Evolutionary conservation across 2,888 invertebrate genomes (phyloP), one percentile per base, ranked within the genome.

Genomic region (Hypomecis punctinalis): DNA sequence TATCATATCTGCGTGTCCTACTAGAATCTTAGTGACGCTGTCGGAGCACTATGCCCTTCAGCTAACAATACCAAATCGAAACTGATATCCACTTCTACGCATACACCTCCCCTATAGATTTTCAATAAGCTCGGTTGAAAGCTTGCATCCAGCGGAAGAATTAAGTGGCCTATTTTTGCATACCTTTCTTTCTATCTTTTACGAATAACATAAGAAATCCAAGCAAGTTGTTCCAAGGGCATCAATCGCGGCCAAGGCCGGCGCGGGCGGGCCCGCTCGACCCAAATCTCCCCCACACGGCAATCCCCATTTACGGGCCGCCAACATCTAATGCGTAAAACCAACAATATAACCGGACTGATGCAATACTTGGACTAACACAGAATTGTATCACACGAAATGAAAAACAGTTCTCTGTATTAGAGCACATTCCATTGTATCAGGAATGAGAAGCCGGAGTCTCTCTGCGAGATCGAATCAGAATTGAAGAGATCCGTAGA

Each of bases 251-350:
- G 60, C 13, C 64, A 52, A 52, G 65, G 55, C 23, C 40, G 48
- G 58, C 45, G 51, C 37, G 47, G 63, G 23, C 57, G 42, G 9
- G 56, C 55, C 60, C 59, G 45, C 13, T 10, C 52, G 56, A 61
- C 60, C 65, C 45, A 51, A 33, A 61, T 61, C 56, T 43, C 37
- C 23, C 61, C 61, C 56, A 47, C 45, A 56, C 10, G 65, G 61
- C 61, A 23, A 56, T 47, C 40, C 61, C 47, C 65, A 53, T 55
- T 56, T 55, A 37, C 39, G 56, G 33, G 11, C 43, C 35, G 35
- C 7, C 42, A 42, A 39, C 51, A 39, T 23, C 23, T 51, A 51
- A 61, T 45, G 51, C 43, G 42, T 45, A 49, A 49, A 46, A 55
- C 43, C 54, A 45, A 48, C 58, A 39, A 43, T 48, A 46, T 45